Percentiles rank a stretch among this genome's conserved stretches.
Conservation (phyloP, 2,888 invertebrate species). For the Archips xylosteana region DNA sequence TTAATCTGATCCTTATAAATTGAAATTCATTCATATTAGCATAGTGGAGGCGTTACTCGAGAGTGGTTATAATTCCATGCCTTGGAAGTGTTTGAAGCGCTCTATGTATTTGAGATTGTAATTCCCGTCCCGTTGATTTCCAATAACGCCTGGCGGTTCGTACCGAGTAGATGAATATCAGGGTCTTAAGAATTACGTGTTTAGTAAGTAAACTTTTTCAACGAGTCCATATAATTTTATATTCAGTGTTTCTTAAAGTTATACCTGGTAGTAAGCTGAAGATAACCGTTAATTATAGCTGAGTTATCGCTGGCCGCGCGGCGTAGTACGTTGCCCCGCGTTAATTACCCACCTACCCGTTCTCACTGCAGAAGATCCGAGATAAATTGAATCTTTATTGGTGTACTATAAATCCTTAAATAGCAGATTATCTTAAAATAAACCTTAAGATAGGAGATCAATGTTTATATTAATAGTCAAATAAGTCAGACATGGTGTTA, state of each 20-base stretch:
- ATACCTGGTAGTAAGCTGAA: slow-evolving; percentile 55
- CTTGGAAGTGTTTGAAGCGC: not conserved
- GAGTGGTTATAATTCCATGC: slow-evolving; percentile 14
- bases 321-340: slow-evolving; percentile 12
- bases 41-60: slow-evolving; percentile 18
- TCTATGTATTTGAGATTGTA: slow-evolving; percentile 29
- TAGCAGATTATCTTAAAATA: slow-evolving; percentile 24
- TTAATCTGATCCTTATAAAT: slow-evolving; percentile 12
- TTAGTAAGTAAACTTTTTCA: slow-evolving; percentile 65
- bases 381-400: slow-evolving; percentile 38
- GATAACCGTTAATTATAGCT: slow-evolving; percentile 45
- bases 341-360: slow-evolving; percentile 37
- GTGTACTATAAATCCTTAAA: slow-evolving; percentile 30
- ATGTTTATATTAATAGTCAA: slow-evolving; percentile 35
- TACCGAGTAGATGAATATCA: slow-evolving; percentile 71
- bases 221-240: slow-evolving; percentile 60
- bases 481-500: slow-evolving; percentile 21
- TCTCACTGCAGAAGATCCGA: slow-evolving; percentile 30
- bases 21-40: slow-evolving; percentile 17
- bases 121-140: slow-evolving; percentile 40
- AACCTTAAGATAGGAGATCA: slow-evolving; percentile 17
- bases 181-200: slow-evolving; percentile 71
- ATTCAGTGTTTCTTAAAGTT: slow-evolving; percentile 57
- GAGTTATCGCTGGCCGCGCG: slow-evolving; percentile 44
- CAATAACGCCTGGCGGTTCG: slow-evolving; percentile 49